phyloP scores from a whole-genome alignment of 1,140 invertebrate genomes.

The Aphelinus atriplicis region DNA sequence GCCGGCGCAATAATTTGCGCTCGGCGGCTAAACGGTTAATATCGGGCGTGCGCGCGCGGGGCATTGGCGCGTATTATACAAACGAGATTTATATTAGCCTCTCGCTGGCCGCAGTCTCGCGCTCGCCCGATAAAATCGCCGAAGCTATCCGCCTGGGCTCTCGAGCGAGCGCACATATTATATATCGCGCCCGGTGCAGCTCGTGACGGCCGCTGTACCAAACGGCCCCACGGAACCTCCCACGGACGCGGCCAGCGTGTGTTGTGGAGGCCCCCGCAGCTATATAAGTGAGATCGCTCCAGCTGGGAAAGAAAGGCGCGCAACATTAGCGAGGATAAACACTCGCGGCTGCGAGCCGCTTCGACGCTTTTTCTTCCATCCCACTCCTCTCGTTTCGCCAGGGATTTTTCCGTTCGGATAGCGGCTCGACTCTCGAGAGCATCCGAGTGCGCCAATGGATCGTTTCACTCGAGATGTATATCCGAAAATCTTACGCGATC shows the following conservation, averaged over 20 bases:
- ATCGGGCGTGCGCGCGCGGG: background rate
- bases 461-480: too few relatives aligned
- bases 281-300: background rate
- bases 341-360: background rate
- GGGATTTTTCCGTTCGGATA: too few relatives aligned
- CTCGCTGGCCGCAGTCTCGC: background rate
- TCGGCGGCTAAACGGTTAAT: too few relatives aligned
- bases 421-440: too few relatives aligned
- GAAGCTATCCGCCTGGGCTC: slow-evolving; percentile 12
- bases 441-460: too few relatives aligned
- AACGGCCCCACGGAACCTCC: slow-evolving; percentile 6
- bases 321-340: background rate
- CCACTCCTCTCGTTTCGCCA: too few relatives aligned
- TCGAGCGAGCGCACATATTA: background rate
- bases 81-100: slow-evolving; percentile 20
- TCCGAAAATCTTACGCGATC: too few relatives aligned
- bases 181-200: background rate
- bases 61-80: background rate
- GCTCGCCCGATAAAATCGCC: slow-evolving; percentile 16
- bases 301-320: background rate
- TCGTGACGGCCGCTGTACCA: background rate
- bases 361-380: too few relatives aligned
- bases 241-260: background rate
- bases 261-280: background rate
- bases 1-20: too few relatives aligned